Evolutionary conservation across 1,140 invertebrate species (phyloP).

Genomic region (Drosophila bocqueti): DNA sequence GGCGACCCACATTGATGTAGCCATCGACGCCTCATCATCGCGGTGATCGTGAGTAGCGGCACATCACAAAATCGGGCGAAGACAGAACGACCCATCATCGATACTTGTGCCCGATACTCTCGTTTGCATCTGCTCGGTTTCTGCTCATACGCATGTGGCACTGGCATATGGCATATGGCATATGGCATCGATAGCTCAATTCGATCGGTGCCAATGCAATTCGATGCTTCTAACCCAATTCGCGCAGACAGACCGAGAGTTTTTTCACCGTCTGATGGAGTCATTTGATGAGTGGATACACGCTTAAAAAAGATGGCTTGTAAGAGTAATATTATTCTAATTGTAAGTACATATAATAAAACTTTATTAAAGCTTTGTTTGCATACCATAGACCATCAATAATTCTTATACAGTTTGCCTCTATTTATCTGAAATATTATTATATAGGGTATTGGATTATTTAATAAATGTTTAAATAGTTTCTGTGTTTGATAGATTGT

Average conservation of each 20-base stretch:
- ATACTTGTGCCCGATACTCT: conserved; percentile 43
- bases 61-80: neutral
- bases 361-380: too few species aligned
- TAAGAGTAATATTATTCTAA: neutral
- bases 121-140: conserved; percentile 62
- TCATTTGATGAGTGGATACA: neutral
- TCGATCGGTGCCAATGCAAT: conserved; percentile 60
- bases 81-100: conserved; percentile 51
- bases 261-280: conserved; percentile 36
- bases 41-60: conserved; percentile 42
- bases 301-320: neutral
- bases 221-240: conserved; percentile 78
- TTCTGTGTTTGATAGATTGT: too few species aligned
- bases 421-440: too few species aligned
- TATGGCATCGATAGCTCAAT: conserved; percentile 63
- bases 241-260: conserved; percentile 35
- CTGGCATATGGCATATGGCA: conserved; percentile 28
- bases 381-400: neutral
- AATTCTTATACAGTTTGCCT: too few species aligned
- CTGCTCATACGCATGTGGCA: conserved; percentile 32
- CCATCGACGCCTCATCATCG: conserved; percentile 38
- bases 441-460: too few species aligned
- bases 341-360: too few species aligned
- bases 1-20: conserved; percentile 53
- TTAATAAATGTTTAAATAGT: too few species aligned